Conservation (phyloP, 2,113 vertebrate species). For the Ornithorhynchus anatinus region DNA sequence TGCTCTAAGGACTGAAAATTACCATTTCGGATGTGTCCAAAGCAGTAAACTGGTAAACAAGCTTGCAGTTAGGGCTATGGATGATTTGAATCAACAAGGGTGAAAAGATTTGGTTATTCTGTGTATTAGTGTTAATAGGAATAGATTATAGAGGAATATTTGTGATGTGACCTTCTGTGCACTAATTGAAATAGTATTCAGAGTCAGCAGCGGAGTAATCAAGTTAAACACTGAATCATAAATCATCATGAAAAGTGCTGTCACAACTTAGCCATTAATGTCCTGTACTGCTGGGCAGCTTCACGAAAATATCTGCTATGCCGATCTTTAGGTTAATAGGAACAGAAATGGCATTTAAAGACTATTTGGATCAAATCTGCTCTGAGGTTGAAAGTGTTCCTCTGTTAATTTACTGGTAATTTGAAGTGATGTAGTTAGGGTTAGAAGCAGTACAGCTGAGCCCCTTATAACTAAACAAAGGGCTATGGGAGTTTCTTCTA, state of each 20-base stretch:
- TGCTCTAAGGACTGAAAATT: conserved; percentile 89
- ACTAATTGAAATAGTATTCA: conserved; percentile 99
- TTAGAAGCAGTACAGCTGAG: conserved; percentile 86
- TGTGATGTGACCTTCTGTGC: conserved; percentile 99
- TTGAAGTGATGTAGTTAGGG: conserved; percentile 99
- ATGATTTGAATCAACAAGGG: conserved; percentile 99
- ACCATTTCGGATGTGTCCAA: conserved; percentile 91
- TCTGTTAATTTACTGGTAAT: conserved; percentile 99
- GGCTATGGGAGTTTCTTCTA: conserved; percentile 61
- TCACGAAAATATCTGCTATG: conserved; percentile 97
- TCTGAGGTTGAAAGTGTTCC: conserved; percentile 96
- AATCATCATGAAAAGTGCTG: conserved; percentile 99
- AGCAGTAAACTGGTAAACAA: conserved; percentile 97
- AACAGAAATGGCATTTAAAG: conserved; percentile 99
- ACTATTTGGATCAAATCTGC: conserved; percentile 99
- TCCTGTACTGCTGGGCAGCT: conserved; percentile 93
- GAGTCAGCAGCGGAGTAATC: conserved; percentile 99
- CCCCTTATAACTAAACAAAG: conserved; percentile 76
- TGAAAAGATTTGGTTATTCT: conserved; percentile 99
- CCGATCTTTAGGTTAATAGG: conserved; percentile 99
- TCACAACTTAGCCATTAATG: conserved; percentile 98
- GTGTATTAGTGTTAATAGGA: conserved; percentile 99
- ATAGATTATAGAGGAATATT: conserved; percentile 99
- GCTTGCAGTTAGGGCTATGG: conserved; percentile 92
- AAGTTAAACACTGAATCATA: conserved; percentile 99